These are phyloP conservation scores for Smutsia temminckii DNA, from an alignment of 2,797 vertebrate genomes.

Conservation along the genomic window DNA sequence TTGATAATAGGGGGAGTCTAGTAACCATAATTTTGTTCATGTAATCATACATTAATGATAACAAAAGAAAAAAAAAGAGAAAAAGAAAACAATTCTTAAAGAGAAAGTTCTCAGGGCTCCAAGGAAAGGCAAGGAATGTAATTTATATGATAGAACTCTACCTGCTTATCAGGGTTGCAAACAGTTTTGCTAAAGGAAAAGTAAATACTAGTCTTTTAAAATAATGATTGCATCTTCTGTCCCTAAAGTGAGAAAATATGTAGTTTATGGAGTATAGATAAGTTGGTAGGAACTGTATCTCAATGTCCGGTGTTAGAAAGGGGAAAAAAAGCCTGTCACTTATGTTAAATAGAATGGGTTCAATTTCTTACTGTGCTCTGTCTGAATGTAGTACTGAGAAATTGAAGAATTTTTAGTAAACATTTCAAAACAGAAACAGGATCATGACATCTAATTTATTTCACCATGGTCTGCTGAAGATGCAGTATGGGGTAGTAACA, in stretches of 20 bases:
- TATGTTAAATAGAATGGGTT: not conserved
- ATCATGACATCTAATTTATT: not conserved
- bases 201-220: slow-evolving; percentile 8
- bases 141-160: not conserved
- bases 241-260: not conserved
- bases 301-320: not conserved
- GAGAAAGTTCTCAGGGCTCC: not conserved
- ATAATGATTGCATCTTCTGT: not conserved
- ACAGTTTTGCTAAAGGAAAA: not conserved
- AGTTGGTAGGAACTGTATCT: not conserved
- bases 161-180: not conserved
- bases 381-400: not conserved
- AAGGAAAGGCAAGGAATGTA: not conserved
- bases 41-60: no score
- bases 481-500: not conserved
- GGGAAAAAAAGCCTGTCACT: not conserved
- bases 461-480: not conserved
- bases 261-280: not conserved
- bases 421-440: slow-evolving; percentile 14
- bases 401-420: not conserved
- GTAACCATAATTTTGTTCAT: no score
- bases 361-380: not conserved
- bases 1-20: no score
- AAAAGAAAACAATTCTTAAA: not conserved
- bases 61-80: no score